Base-by-base conservation (phyloP, 2,888 invertebrate species). In the Antheraea yamamai region DNA sequence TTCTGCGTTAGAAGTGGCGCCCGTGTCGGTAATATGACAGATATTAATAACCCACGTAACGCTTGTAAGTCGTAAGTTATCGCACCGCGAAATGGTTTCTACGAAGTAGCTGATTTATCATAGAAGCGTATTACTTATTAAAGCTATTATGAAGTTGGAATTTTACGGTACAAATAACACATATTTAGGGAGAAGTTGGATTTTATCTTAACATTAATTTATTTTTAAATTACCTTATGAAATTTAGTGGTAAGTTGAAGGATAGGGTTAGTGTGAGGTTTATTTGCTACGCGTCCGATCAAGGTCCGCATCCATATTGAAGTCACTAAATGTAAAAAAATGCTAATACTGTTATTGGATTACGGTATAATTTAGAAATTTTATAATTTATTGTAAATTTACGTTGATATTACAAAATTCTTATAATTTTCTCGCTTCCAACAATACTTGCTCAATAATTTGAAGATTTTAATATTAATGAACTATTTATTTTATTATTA, bases 1-100 rank as follows among this genome's bases (percentile, higher is more conserved):
- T 83, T 78, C 77, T 79, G 81, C 82, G 77, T 78, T 80, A 75
- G 78, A 80, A 78, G 76, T 77, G 16, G 82, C 82, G 79, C 79
- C n/a, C 39, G 78, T 78, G 81, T 74, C 1, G 20, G 71, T 61
- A 74, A 72, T 51, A 26, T 12, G 72, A 61, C 72, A 61, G 51
- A 72, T 51, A 75, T 72, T 71, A 75, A 75, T 75, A 75, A 75
- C 71, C 23, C 30, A 51, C 20, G 20, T 47, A 72, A 47, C 71
- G 78, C 74, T 76, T 26, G 47, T 66, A 66, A 66, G 30, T 14
- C 30, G 18, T 47, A 23, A 55, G 58, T 39, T 70, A 70, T 70
- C 70, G 70, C n/a, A 12, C 10, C n/a, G 39, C 39, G 39, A 70
- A 70, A 70, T 39, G 70, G 39, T 70, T 70, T 70, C 70, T 39